phyloP scores from a whole-genome alignment of 2,888 invertebrate genomes.

The Aplocera efformata region DNA sequence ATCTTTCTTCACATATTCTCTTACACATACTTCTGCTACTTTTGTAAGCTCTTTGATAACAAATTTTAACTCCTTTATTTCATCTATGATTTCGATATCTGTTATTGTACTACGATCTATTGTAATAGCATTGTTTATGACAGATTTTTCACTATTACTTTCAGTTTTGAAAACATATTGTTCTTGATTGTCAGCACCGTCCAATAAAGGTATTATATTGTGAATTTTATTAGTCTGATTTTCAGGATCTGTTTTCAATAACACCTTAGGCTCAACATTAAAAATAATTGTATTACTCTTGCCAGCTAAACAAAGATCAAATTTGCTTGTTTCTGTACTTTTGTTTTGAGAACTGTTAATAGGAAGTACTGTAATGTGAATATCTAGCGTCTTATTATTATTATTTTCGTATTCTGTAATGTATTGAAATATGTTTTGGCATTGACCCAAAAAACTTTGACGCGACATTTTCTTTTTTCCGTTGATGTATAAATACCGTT shows the following conservation, averaged over 20 bases:
- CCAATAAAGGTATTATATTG: constrained; percentile 53
- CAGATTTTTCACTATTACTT: constrained; percentile 28
- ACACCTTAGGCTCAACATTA: constrained; percentile 8
- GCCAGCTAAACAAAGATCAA: constrained; percentile 5
- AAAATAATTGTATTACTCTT: constrained; percentile 16
- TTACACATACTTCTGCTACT: constrained; percentile 47
- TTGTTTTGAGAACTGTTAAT: constrained; percentile 19
- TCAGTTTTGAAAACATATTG: constrained; percentile 44
- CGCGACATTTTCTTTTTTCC: constrained; percentile 5
- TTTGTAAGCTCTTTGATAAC: constrained; percentile 49
- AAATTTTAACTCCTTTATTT: constrained; percentile 50
- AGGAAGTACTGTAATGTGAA: constrained; percentile 52
- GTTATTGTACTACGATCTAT: constrained; percentile 30
- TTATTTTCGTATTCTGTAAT: constrained; percentile 39
- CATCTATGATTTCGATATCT: constrained; percentile 43
- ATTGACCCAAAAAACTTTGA: constrained; percentile 36
- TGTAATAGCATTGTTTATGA: constrained; percentile 14
- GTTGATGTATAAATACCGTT: neutral
- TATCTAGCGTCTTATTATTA: constrained; percentile 51
- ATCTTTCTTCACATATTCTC: constrained; percentile 36
- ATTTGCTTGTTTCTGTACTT: constrained; percentile 16
- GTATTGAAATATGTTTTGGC: constrained; percentile 46
- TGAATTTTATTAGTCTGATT: neutral
- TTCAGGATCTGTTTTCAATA: constrained; percentile 1
- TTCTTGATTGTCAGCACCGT: constrained; percentile 48